A percentile compares a stretch with the other conserved stretches of the same genome.
Conservation (phyloP, 1,140 invertebrate species). For the Colletes latitarsis region DNA sequence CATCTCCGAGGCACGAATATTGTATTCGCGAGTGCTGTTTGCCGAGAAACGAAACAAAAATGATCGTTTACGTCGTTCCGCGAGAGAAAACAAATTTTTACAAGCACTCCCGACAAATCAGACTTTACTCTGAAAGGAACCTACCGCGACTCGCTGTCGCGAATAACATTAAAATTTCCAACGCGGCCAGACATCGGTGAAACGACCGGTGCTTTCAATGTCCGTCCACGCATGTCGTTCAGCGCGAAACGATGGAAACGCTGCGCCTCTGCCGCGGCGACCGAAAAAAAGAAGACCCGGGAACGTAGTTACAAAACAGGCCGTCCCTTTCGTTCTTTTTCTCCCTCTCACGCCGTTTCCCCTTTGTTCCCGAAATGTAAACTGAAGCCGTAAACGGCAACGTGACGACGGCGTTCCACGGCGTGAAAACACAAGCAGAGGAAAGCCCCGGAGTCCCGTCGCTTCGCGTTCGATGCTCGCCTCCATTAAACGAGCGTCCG, state of each 20-base stretch:
- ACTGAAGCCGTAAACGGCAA: neutral
- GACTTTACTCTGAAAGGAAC: too few species aligned
- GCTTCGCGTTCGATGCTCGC: neutral
- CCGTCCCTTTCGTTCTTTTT: neutral
- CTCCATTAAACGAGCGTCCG: slow-evolving; percentile 5
- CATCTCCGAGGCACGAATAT: too few species aligned
- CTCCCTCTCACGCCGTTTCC: too few species aligned
- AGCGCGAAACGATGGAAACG: neutral
- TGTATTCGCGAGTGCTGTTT: too few species aligned
- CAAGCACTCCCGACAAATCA: too few species aligned
- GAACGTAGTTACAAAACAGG: neutral
- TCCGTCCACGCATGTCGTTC: neutral
- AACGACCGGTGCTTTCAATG: slow-evolving; percentile 1
- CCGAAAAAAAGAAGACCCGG: neutral
- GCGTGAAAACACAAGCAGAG: neutral
- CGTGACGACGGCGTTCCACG: neutral
- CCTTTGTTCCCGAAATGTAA: slow-evolving; percentile 4
- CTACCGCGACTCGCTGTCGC: neutral
- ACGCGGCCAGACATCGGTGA: neutral
- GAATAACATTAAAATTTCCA: neutral
- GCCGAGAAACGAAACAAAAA: too few species aligned
- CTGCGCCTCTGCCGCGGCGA: neutral
- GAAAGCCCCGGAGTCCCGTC: neutral
- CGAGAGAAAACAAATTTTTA: too few species aligned
- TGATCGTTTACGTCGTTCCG: too few species aligned